Percentiles rank a stretch among this genome's conserved stretches.
phyloP scores from a whole-genome alignment of 2,113 vertebrate species.

The Melanocharis versteri region DNA sequence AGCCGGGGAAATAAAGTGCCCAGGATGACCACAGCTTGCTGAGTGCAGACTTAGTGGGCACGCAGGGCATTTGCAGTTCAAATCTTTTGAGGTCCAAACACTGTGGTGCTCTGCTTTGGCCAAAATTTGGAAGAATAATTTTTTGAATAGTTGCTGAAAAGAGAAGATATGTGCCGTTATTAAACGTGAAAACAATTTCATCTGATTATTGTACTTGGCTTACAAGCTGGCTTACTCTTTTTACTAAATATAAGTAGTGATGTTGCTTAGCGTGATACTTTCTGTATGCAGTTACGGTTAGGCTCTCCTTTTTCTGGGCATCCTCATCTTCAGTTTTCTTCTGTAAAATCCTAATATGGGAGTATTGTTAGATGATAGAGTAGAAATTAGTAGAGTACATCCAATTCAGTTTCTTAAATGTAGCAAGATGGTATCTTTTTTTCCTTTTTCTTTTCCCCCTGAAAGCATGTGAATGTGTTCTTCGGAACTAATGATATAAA shows the following conservation, averaged over 20 bases:
- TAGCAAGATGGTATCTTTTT: not conserved
- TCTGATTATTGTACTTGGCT: not conserved
- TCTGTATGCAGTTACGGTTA: not conserved
- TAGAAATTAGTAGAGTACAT: not conserved
- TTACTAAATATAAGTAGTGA: not conserved
- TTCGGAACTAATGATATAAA: not conserved
- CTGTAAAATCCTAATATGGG: not conserved
- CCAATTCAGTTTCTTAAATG: not conserved
- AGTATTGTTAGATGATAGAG: not conserved
- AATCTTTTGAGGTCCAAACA: not conserved
- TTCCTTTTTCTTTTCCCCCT: not conserved
- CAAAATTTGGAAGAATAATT: not conserved
- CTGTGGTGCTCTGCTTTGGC: not conserved
- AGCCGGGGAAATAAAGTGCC: not conserved
- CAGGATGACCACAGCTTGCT: not conserved
- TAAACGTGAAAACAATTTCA: not conserved
- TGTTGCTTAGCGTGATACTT: not conserved
- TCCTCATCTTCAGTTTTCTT: not conserved
- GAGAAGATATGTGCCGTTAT: not conserved
- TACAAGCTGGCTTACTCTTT: not conserved
- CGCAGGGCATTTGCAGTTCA: fast-evolving
- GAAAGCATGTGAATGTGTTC: not conserved
- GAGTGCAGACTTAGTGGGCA: not conserved
- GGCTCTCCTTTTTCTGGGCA: not conserved
- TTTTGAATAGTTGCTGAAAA: not conserved